Evolutionary conservation across 2,113 vertebrate species (phyloP), one percentile per base, ranked within the genome.

Genomic region (Gnathonemus echidnorhynchus): DNA sequence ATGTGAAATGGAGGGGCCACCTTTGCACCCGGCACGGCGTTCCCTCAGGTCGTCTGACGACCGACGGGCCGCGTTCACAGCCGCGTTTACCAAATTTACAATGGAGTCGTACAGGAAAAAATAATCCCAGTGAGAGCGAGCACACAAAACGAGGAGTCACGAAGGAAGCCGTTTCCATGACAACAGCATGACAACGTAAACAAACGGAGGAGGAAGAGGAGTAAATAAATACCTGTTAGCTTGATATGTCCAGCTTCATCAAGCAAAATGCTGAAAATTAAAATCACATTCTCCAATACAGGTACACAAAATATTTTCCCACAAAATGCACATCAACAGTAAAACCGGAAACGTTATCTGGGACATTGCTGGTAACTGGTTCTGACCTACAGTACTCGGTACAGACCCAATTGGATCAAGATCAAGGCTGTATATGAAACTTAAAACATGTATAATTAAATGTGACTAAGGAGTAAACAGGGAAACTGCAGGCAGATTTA

Each of bases 231-330:
- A 99, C 98, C 98, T 97, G 98, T 99, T 97, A 99, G 96, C 94
- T 99, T 99, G 97, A 99, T 99, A 97, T 99, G 98, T 97, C 98
- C 98, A 97, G 97, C 97, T 98, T 99, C 98, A 97, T 99, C 98
- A 97, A 99, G 97, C 96, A 99, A 97, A 97, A 99, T 99, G 97
- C 98, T 99, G 97, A 96, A 99, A 99, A 96, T 97, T 93, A 98
- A 97, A 95, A 97, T 94, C 93, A 97, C 93, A 97, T 96, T 97
- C 93, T 97, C 95, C 93, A 96, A 97, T 91, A 95, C 92, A 94
- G 90, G 93, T 95, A 94, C 91, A 95, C 91, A 94, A 58, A 62
- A 92, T 94, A 88, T 91, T 90, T 94, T 91, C 90, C 53, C 94
- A 56, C 89, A 84, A 92, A 89, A 88, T 74, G 19, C 39, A 83